Conservation (phyloP, 2,797 vertebrate species). For the Fringilla coelebs region DNA sequence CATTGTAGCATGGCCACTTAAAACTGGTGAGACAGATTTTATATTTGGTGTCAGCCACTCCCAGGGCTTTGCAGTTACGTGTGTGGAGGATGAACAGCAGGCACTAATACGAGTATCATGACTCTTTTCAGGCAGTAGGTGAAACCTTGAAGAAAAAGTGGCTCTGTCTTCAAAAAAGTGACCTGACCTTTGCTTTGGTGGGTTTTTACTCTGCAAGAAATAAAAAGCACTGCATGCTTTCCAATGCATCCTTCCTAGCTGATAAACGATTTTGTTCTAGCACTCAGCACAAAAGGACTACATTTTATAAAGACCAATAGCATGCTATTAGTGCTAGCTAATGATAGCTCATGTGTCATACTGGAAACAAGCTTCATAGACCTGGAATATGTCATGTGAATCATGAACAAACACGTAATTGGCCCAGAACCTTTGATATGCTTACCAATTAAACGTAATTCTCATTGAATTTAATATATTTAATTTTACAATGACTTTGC, state of each 20-base stretch:
- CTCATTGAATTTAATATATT: slow-evolving; percentile 36
- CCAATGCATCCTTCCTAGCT: slow-evolving; percentile 74
- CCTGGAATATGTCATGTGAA: slow-evolving; percentile 68
- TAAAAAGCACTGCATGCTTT: slow-evolving; percentile 81
- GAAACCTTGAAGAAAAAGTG: slow-evolving; percentile 87
- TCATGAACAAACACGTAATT: slow-evolving; percentile 37
- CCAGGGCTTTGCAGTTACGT: slow-evolving; percentile 45
- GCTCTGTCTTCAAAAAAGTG: slow-evolving; percentile 86
- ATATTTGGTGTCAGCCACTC: neutral
- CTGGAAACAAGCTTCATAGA: slow-evolving; percentile 47
- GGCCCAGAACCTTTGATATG: slow-evolving; percentile 72
- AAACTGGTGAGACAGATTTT: neutral
- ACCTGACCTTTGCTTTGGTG: slow-evolving; percentile 85
- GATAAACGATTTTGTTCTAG: slow-evolving; percentile 72
- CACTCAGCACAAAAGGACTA: slow-evolving; percentile 75
- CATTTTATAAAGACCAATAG: slow-evolving; percentile 64
- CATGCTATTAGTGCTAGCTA: slow-evolving; percentile 76
- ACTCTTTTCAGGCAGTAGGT: slow-evolving; percentile 86
- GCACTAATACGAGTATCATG: slow-evolving; percentile 79
- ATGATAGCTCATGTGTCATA: slow-evolving; percentile 56
- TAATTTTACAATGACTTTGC: slow-evolving; percentile 45
- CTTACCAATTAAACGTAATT: slow-evolving; percentile 64
- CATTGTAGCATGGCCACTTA: neutral
- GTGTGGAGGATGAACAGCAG: slow-evolving; percentile 37
- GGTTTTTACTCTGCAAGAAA: slow-evolving; percentile 80